Percentiles rank a stretch among this genome's conserved stretches.
Conservation (phyloP, 2,888 invertebrate species). For the Rhamphomyia laevipes region DNA sequence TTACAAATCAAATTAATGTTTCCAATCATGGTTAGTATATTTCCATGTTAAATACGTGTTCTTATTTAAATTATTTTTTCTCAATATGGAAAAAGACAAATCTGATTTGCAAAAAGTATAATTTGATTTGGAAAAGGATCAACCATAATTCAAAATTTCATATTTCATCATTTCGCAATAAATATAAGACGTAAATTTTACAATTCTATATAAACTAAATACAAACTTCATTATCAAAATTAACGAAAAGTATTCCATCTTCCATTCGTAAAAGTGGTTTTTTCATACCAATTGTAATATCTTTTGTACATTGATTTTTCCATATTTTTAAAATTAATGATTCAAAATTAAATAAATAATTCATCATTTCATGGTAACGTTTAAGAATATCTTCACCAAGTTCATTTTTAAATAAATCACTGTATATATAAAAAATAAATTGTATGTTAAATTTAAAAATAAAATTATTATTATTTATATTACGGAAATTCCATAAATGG, state of each 20-base stretch:
- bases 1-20: too few relatives aligned
- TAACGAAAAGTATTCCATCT: conserved; percentile 45
- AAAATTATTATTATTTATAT: conserved; percentile 20
- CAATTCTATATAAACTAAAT: too few relatives aligned
- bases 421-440: not conserved
- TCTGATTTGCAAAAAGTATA: too few relatives aligned
- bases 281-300: conserved; percentile 49
- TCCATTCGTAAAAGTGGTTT: conserved; percentile 48
- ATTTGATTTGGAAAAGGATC: too few relatives aligned
- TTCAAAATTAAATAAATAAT: conserved; percentile 50
- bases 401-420: conserved; percentile 34
- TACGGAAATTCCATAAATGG: conserved; percentile 53
- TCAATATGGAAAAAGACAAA: too few relatives aligned
- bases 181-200: too few relatives aligned
- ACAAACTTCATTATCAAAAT: conserved; percentile 43
- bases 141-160: too few relatives aligned
- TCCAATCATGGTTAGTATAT: too few relatives aligned
- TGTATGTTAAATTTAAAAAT: not conserved
- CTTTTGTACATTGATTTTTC: conserved; percentile 51
- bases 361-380: conserved; percentile 50
- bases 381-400: conserved; percentile 26
- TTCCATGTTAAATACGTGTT: too few relatives aligned
- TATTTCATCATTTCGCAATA: too few relatives aligned
- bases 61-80: too few relatives aligned
- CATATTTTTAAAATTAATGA: conserved; percentile 54